These are phyloP conservation scores for Alosa sapidissima DNA, from an alignment of 2,797 vertebrate genomes.

Conservation along the genomic window DNA sequence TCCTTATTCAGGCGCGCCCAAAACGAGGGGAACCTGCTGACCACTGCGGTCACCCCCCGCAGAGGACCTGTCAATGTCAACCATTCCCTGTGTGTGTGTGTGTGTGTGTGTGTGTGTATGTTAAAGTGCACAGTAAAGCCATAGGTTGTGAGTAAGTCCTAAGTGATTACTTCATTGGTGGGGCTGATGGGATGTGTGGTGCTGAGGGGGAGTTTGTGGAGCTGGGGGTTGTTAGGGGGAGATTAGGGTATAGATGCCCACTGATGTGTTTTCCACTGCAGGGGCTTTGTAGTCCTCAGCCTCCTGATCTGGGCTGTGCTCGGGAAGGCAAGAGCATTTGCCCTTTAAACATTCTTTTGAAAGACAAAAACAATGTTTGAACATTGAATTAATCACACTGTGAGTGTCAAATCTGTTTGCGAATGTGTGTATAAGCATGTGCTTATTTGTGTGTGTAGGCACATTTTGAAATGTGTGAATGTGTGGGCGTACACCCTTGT, in stretches of 20 bases:
- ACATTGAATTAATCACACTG: background rate
- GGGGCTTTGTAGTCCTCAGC: background rate
- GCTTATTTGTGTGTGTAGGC: background rate
- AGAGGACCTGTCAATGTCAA: constrained; percentile 66
- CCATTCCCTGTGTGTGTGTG: constrained; percentile 27
- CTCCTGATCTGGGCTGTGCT: background rate
- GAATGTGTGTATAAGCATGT: too few relatives aligned
- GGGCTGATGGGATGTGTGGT: background rate
- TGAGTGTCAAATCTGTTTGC: background rate
- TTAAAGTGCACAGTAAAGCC: background rate
- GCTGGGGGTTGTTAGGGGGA: background rate
- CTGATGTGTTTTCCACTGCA: constrained; percentile 1
- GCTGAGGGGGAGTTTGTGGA: background rate
- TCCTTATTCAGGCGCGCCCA: constrained; percentile 46
- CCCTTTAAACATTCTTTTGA: background rate
- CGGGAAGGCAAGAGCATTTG: background rate
- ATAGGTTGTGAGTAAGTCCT: background rate
- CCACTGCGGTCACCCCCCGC: constrained; percentile 66
- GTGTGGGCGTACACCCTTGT: background rate
- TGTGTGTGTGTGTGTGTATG: background rate
- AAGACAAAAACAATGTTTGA: background rate
- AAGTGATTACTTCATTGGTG: background rate
- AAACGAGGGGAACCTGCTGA: constrained; percentile 61
- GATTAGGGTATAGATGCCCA: background rate
- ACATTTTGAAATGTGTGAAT: background rate